These are phyloP conservation scores for Papilio polyxenes DNA, from an alignment of 1,140 invertebrate genomes.

Conservation along the genomic window DNA sequence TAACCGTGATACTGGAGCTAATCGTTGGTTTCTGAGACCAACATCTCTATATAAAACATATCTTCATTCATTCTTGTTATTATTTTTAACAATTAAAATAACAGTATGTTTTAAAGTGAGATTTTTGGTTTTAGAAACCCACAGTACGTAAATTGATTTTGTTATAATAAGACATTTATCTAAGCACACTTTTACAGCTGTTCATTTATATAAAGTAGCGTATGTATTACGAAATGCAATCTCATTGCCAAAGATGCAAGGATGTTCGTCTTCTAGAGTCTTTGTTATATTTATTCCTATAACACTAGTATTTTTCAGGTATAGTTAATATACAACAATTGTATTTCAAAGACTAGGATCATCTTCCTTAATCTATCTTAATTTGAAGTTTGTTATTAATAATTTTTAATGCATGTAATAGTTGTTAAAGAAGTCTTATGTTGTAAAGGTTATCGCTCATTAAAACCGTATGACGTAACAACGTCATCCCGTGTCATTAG, in stretches of 20 bases:
- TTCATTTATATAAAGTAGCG: conserved; percentile 18
- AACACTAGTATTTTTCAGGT: not conserved
- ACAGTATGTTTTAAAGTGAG: not conserved
- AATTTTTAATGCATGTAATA: no score
- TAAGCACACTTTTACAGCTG: conserved; percentile 23
- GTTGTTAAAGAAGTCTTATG: not conserved
- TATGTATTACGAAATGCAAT: conserved; percentile 23
- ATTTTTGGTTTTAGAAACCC: no score
- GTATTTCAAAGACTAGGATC: not conserved
- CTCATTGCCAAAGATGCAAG: conserved; percentile 59
- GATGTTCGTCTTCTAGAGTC: conserved; percentile 12
- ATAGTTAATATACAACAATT: not conserved
- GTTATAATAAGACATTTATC: not conserved
- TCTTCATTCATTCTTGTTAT: no score
- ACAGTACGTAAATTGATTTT: no score
- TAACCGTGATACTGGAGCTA: no score
- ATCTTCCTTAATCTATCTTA: not conserved
- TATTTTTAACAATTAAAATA: not conserved
- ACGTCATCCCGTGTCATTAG: no score
- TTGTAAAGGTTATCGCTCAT: conserved; percentile 5
- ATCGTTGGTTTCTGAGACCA: no score
- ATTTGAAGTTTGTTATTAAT: not conserved
- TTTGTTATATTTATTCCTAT: not conserved
- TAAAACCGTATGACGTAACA: not conserved
- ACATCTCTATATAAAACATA: not conserved